These are phyloP conservation scores for Drosophila siamana DNA, from an alignment of 2,888 invertebrate genomes.

Conservation along the genomic window DNA sequence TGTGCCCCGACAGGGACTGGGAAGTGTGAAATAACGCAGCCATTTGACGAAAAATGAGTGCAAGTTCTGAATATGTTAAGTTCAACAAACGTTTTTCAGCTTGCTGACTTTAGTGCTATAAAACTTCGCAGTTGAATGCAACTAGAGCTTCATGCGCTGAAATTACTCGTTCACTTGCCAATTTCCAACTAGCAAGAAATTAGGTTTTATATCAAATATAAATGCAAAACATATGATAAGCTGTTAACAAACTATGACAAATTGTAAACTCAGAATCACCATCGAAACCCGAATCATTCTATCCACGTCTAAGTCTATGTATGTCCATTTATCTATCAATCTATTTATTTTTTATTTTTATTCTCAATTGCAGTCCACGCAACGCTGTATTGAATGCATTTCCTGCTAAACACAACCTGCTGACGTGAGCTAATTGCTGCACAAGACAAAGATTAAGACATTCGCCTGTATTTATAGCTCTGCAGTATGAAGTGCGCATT, in stretches of 20 bases:
- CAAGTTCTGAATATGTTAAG: conserved; percentile 40
- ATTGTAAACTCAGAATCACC: too few species aligned
- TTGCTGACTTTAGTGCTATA: conserved; percentile 36
- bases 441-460: conserved; percentile 38
- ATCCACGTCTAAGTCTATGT: too few species aligned
- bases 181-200: not conserved
- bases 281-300: too few species aligned
- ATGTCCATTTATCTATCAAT: not conserved
- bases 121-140: conserved; percentile 4
- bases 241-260: too few species aligned
- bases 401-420: not conserved
- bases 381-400: too few species aligned
- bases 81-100: conserved; percentile 46
- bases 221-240: too few species aligned
- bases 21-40: not conserved
- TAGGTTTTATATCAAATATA: not conserved
- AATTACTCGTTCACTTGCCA: conserved; percentile 1
- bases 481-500: conserved; percentile 1
- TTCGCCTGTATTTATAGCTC: conserved; percentile 53
- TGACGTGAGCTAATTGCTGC: conserved; percentile 13
- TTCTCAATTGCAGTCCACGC: not conserved
- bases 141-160: conserved; percentile 9
- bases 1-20: conserved; percentile 7
- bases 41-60: conserved; percentile 46
- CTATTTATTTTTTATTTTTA: too few species aligned